Base-by-base conservation (phyloP, 2,113 vertebrate species). In the Promerops cafer region DNA sequence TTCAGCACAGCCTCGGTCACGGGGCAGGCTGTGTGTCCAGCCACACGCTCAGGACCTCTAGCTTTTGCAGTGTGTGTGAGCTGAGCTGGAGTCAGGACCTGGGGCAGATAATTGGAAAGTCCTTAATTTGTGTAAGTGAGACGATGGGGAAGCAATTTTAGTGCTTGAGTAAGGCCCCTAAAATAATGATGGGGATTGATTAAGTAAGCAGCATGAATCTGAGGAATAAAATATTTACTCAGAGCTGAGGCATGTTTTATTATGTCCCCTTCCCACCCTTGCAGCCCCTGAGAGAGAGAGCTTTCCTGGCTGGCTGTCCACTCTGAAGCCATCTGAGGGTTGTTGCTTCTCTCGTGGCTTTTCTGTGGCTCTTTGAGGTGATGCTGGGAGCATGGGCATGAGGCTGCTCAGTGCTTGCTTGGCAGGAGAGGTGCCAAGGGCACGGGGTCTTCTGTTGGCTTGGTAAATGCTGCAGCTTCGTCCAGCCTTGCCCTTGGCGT, bases 311-410 rank as follows among this genome's bases (percentile, higher is more conserved):
- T 79, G 40, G 2, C 42, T 69, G 79, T 71, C 65, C 0, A 0
- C 35, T 42, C 39, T 14, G 22, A 16, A 53, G 40, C 9, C 9
- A 24, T 37, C 4, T 40, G 68, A 53, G 50, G 69, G 15, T 13
- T 59, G 35, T 56, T 1, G 1, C 16, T 85, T 44, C 22, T 79
- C 9, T 47, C 49, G 8, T 47, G 42, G 68, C 40, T 16, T 47
- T 79, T 72, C 30, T 47, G 8, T 26, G 52, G 10, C 37, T 63
- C 35, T 68, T 52, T 0, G 3, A 28, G 45, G 19, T n/a, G 12
- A 16, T 16, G 52, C 47, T 2, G 4, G 21, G 27, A 31, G 37
- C 19, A 1, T 1, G 57, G 57, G 22, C 3, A 2, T 2, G 10
- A 79, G 64, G 56, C 56, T 82, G 44, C 47, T 57, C 5, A 0